Evolutionary conservation across 2,113 vertebrate genomes (phyloP), one percentile per base, ranked within the genome.

Genomic region (Eupsittula cactorum): DNA sequence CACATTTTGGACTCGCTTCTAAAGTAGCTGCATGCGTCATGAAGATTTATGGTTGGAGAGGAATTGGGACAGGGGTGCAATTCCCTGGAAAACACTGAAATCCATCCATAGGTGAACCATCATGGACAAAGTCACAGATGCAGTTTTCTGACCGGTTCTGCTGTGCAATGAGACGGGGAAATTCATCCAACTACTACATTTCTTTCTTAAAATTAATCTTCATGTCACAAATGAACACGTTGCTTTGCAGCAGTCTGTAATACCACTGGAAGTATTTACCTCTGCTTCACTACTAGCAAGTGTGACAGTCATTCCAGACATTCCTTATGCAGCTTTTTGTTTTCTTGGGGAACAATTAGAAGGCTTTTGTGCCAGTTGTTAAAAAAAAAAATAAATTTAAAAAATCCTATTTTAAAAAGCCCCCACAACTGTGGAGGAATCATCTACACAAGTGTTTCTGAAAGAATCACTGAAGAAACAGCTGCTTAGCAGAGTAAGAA

Each of bases 241-340:
- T 53, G 44, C 71, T 69, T 50, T 65, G 31, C n/a, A 80, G 50
- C 52, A 82, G 29, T 60, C 60, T 3, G 1, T 42, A 86, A 69
- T n/a, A 67, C 33, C 49, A 46, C 16, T 24, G 41, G 49, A 24
- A 62, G 35, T 9, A 64, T 74, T 90, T 71, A 88, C 39, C 46
- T 90, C 91, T 50, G 50, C 24, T 90, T 35, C 78, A 86, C 33
- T 41, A 80, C 18, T 78, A 87, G 74, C 74, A 82, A 63, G 20
- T 73, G 80, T 16, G 31, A 91, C 78, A 95, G 37, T 78, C 93
- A 95, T 95, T 95, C 96, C 97, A 94, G 75, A 80, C 87, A 94
- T 92, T 92, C 89, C 63, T 93, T 73, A 37, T 37, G 11, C 29
- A 91, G 70, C 17, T 89, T 92, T 96, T 89, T 94, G 77, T 94